Conservation (phyloP, 2,888 invertebrate genomes). For the Xanthia togata region DNA sequence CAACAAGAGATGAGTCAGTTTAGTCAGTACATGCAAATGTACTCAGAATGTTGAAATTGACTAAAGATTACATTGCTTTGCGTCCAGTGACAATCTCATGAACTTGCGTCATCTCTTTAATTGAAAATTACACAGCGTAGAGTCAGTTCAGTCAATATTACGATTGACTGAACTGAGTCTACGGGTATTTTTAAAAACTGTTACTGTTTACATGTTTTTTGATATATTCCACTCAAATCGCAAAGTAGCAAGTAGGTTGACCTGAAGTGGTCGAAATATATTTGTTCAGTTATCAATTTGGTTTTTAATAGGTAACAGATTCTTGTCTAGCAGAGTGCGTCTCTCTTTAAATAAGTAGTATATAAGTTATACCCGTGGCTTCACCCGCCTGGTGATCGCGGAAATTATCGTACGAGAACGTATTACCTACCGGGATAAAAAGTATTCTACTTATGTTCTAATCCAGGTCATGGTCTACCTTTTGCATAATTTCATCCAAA, state of each 20-base stretch:
- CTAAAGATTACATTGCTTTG: conserved; percentile 19
- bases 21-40: conserved; percentile 6
- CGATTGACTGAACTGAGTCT: too few species aligned
- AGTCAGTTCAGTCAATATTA: neutral
- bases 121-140: conserved; percentile 13
- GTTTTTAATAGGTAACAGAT: neutral
- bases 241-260: neutral
- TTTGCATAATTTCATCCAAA: too few species aligned
- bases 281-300: neutral
- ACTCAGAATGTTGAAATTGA: conserved; percentile 10
- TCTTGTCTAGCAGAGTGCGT: neutral
- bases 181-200: neutral
- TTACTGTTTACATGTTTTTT: neutral
- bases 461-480: too few species aligned
- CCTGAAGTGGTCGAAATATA: neutral
- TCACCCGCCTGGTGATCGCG: too few species aligned
- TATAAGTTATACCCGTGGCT: too few species aligned
- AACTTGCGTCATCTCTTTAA: conserved; percentile 29
- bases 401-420: too few species aligned
- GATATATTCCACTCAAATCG: neutral
- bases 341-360: neutral
- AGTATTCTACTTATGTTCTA: too few species aligned
- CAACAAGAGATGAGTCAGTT: conserved; percentile 33
- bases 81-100: conserved; percentile 5
- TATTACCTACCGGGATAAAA: too few species aligned